Evolutionary conservation across 2,888 invertebrate genomes (phyloP).

Genomic region (Caenorhabditis sinica): DNA sequence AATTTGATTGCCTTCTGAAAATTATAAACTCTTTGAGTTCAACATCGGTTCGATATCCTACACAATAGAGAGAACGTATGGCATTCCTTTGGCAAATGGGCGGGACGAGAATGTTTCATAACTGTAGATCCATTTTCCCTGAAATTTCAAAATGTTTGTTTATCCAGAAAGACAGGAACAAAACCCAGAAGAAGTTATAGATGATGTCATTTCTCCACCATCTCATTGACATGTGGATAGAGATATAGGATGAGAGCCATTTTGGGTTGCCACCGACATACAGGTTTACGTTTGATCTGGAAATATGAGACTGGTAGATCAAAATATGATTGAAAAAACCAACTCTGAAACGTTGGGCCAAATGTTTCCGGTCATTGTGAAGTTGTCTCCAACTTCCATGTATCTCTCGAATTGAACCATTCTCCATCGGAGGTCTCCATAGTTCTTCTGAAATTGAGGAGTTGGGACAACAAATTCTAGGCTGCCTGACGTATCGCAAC

Average conservation of each 20-base stretch:
- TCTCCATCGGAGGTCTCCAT: constrained; percentile 21
- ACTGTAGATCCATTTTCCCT: constrained; percentile 15
- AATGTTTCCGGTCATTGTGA: constrained; percentile 33
- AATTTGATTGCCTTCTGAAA: constrained; percentile 20
- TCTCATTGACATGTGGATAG: constrained; percentile 27
- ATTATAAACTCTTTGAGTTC: not conserved
- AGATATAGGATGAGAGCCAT: constrained; percentile 13
- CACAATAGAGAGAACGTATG: constrained; percentile 19
- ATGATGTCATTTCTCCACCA: constrained; percentile 17
- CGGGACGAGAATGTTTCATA: not conserved
- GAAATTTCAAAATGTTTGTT: not conserved
- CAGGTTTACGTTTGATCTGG: constrained; percentile 9
- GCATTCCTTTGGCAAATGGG: constrained; percentile 6
- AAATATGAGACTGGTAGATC: not conserved
- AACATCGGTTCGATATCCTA: not conserved
- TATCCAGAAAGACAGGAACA: not conserved
- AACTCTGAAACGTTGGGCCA: constrained; percentile 14
- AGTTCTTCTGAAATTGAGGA: constrained; percentile 6
- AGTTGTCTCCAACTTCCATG: constrained; percentile 38
- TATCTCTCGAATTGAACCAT: constrained; percentile 21
- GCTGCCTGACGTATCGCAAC: no score
- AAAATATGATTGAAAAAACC: not conserved
- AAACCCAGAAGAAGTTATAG: constrained; percentile 24
- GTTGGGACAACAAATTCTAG: no score
- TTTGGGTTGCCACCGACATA: not conserved